Evolutionary conservation across 2,888 invertebrate genomes (phyloP), one percentile per base, ranked within the genome.

Genomic region (Ornithoptera priamus): DNA sequence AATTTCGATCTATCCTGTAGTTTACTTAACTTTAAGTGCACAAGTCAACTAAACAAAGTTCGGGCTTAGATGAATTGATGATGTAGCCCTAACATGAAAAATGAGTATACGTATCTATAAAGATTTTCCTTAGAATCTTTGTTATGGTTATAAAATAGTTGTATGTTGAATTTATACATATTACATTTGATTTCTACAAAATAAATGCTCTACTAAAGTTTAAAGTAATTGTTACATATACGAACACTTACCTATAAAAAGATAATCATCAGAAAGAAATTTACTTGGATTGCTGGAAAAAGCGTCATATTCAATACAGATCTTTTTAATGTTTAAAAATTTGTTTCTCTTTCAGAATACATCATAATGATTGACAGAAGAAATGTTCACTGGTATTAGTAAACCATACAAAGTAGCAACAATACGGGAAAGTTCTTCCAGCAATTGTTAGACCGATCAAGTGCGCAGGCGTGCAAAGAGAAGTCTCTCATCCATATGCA

Each of bases 401-500:
- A 53, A 53, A n/a, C n/a, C n/a, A 53, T 18, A 53, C 12, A 53
- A 53, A 18, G n/a, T 53, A 53, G 53, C 53, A n/a, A n/a, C 53
- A 53, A 8, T 53, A n/a, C 6, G 53, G 8, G 18, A 4, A 53
- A 53, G 53, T 6, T 53, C 1, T n/a, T 53, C 7, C n/a, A n/a
- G 53, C 53, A 53, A 53, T 6, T 53, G 53, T 53, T n/a, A n/a
- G n/a, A 58, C 0, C 72, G 72, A 64, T 72, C 66, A 17, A 74
- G 61, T 24, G 68, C 63, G 22, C 68, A 61, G 61, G 77, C 79
- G 6, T 72, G 68, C 1, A 75, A 63, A 6, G 73, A 74, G 17
- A 71, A 65, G 60, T 65, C 30, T 24, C 79, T 81, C 83, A 83
- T 86, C 81, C 81, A 85, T 84, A 88, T 87, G 83, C 81, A 86